Base-by-base conservation (phyloP, 2,797 vertebrate genomes). In the Schizothorax lantsangensis region DNA sequence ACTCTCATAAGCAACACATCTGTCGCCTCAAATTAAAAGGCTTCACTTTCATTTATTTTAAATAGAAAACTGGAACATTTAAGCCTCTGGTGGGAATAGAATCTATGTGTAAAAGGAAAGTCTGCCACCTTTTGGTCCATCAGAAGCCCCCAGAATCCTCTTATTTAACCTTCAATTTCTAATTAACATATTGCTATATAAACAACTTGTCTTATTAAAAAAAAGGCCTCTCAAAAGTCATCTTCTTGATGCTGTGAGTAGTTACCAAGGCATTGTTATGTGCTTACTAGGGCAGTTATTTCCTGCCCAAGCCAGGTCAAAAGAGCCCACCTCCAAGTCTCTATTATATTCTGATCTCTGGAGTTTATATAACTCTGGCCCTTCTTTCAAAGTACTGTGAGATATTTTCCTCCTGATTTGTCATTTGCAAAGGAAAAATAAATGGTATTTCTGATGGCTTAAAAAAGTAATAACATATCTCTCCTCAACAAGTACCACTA, bases 11-110 rank as follows among this genome's bases (percentile, higher is more conserved):
- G 38, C 21, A 82, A 69, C 80, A 54, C 66, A 81, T 81, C 79
- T 81, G 64, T 36, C 19, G 2, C 79, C 36, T 81, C 62, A 52
- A 68, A 66, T 68, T 68, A 52, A 81, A 81, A 68, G 17, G 36
- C n/a, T 81, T 36, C 3, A 68, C 59, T 80, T 30, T 78, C 6
- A n/a, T n/a, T 78, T 38, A 38, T 38, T 78, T 14, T 78, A 38
- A 57, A 78, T 21, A 57, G 11, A 14, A 57, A 57, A 57, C 15
- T 71, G 12, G 66, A 14, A 43, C 64, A 21, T 12, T 43, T 54
- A 72, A 40, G 38, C 3, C 84, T 57, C 74, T 69, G n/a, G 64
- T 23, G 66, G 68, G 80, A 71, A 71, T 38, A 7, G 5, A 21
- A 81, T 81, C 17, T 15, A 68, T 30, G 40, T 62, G n/a, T 17